Evolutionary conservation across 1,140 invertebrate genomes (phyloP).

Genomic region (Harlomillsia oculata): DNA sequence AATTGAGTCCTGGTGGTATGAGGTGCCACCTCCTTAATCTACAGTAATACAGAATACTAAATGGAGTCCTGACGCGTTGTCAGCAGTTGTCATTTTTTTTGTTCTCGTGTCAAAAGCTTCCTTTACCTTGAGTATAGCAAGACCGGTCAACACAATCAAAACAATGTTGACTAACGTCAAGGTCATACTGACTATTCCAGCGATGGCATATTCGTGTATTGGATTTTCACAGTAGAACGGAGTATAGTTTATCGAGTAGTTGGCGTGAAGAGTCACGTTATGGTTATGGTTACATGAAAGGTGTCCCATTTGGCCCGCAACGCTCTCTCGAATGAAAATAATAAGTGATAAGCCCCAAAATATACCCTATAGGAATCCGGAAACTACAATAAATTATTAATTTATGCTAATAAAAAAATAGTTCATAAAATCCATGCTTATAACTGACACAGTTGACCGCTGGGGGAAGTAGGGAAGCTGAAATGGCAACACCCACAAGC

Average conservation of each 20-base stretch:
- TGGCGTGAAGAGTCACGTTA: too few relatives aligned
- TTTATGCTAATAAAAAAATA: background rate
- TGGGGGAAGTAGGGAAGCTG: constrained; percentile 74
- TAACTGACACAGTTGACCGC: constrained; percentile 68
- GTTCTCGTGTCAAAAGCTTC: too few relatives aligned
- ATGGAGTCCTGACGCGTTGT: too few relatives aligned
- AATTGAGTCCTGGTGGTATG: constrained; percentile 62
- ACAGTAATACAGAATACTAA: too few relatives aligned
- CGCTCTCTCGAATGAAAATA: constrained; percentile 31
- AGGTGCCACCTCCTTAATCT: constrained; percentile 79
- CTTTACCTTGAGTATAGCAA: constrained; percentile 67
- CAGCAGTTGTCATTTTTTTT: too few relatives aligned
- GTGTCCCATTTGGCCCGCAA: constrained; percentile 39
- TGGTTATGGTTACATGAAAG: background rate
- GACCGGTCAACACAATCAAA: constrained; percentile 72
- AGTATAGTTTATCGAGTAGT: constrained; percentile 36
- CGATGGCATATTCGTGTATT: constrained; percentile 62
- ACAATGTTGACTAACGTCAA: constrained; percentile 72
- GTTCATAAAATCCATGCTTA: background rate
- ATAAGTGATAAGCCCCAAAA: constrained; percentile 64
- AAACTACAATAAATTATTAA: background rate
- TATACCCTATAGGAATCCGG: constrained; percentile 51
- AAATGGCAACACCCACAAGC: constrained; percentile 78
- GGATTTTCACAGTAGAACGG: constrained; percentile 60
- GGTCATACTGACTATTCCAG: constrained; percentile 67